Evolutionary conservation across 2,888 invertebrate species (phyloP).

Genomic region (Sicus ferrugineus): DNA sequence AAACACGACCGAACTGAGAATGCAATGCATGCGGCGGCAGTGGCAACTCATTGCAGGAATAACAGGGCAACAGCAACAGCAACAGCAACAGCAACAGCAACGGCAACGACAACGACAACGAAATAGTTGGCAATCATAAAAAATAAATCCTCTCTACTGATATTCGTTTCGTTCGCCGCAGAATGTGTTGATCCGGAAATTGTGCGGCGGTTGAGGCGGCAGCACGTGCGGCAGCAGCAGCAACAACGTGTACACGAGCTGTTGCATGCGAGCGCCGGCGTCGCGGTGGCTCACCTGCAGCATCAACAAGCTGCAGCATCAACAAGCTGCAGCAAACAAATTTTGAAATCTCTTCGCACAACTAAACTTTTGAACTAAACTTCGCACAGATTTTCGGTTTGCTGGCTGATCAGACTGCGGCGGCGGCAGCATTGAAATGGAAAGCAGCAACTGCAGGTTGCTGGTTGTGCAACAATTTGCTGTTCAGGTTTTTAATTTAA

Average conservation of each 20-base stretch:
- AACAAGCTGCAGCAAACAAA: background rate
- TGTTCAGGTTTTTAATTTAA: background rate
- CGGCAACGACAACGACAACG: conserved; percentile 2
- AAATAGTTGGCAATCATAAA: background rate
- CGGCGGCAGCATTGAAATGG: conserved; percentile 25
- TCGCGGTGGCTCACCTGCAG: conserved; percentile 11
- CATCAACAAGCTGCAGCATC: background rate
- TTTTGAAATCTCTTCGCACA: conserved; percentile 15
- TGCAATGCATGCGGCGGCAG: conserved; percentile 8
- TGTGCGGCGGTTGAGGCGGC: conserved; percentile 9
- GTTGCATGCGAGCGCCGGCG: conserved; percentile 17
- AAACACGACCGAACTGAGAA: background rate
- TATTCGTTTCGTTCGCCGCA: conserved; percentile 24
- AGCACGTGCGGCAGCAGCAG: conserved; percentile 20
- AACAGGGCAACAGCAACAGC: background rate
- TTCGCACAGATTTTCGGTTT: conserved; percentile 28
- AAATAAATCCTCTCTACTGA: conserved; percentile 13
- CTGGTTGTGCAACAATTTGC: background rate
- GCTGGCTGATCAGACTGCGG: conserved; percentile 14
- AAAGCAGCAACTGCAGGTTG: conserved; percentile 14
- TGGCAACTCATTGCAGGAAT: background rate
- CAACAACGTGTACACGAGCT: conserved; percentile 18
- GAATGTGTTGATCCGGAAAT: conserved; percentile 32
- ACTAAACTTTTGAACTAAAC: conserved; percentile 11
- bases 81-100: background rate